Percentiles rank a stretch among this genome's conserved stretches.
phyloP scores from a whole-genome alignment of 2,888 invertebrate species.

The Formica aserva region DNA sequence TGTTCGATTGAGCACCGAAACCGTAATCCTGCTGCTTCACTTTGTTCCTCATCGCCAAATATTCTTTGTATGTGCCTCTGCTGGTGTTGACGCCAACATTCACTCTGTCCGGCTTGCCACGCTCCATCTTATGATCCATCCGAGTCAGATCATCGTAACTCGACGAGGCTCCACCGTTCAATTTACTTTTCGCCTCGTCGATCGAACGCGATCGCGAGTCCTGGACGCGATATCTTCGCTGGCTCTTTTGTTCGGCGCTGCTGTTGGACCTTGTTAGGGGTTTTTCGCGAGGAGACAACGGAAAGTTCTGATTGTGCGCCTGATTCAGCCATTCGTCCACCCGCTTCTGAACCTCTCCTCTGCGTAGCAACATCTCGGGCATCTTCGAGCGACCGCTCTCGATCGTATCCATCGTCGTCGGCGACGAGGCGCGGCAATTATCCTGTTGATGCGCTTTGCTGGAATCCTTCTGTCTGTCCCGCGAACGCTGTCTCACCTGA shows the following conservation, averaged over 20 bases:
- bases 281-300: constrained; percentile 62
- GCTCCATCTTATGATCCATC: constrained; percentile 69
- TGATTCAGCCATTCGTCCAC: constrained; percentile 83
- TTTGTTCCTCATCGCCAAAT: constrained; percentile 70
- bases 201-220: constrained; percentile 75
- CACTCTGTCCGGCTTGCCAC: constrained; percentile 66
- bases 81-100: constrained; percentile 75
- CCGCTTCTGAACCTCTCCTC: constrained; percentile 81
- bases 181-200: constrained; percentile 74
- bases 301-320: constrained; percentile 78
- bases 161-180: constrained; percentile 77
- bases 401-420: constrained; percentile 34
- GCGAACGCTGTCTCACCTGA: constrained; percentile 80
- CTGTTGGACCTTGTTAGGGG: constrained; percentile 80
- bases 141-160: constrained; percentile 81
- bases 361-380: constrained; percentile 77
- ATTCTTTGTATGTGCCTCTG: constrained; percentile 78
- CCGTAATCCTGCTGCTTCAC: constrained; percentile 75
- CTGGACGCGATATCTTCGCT: constrained; percentile 71
- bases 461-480: constrained; percentile 74
- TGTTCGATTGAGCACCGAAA: constrained; percentile 61
- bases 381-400: constrained; percentile 64
- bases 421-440: constrained; percentile 26
- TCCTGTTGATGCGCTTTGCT: constrained; percentile 55
- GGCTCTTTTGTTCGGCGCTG: constrained; percentile 79